Base-by-base conservation (phyloP, 1,140 invertebrate species). In the Andrena cerasifolii region DNA sequence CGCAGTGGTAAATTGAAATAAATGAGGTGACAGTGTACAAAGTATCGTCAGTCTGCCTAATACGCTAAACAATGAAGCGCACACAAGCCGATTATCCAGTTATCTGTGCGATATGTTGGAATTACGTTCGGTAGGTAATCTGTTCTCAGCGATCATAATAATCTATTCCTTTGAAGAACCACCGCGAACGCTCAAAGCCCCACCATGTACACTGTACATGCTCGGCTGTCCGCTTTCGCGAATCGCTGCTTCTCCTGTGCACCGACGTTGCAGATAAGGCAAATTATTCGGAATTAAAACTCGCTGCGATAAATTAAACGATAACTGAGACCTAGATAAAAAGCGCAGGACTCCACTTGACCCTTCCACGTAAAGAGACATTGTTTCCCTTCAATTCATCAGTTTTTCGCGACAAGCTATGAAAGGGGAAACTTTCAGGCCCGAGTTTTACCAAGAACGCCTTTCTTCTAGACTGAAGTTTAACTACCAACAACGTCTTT, bases 51-150 rank as follows among this genome's bases (percentile, higher is more conserved):
- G 72, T 81, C 79, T 61, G 47, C 81, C 68, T 82, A 82, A 53
- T 54, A 26, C 63, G 74, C 43, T 82, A 83, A 82, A 82, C 45
- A 70, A 36, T 47, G 67, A 78, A 56, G 49, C 43, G 45, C 61
- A 31, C 45, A 49, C 79, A 78, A 82, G 79, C 79, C 67, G 81
- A 82, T 83, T 83, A 83, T 24, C 26, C 62, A 78, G 80, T 78
- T 82, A 82, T 73, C 67, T 43, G 31, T 5, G 67, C 62, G 53
- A 82, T 73, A 68, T 31, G 61, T 73, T 68, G 67, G 72, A 66
- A 72, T 78, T 82, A 82, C 67, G 79, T 82, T 78, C 63, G 45
- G 75, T 51, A 43, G 45, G 26, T 63, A 82, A 83, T 83, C 67
- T 66, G 56, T 68, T 73, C 31, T 12, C 12, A 43, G 24, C 43